Evolutionary conservation across 2,888 invertebrate genomes (phyloP), one percentile per base, ranked within the genome.

Genomic region (Willowsia nigromaculata): DNA sequence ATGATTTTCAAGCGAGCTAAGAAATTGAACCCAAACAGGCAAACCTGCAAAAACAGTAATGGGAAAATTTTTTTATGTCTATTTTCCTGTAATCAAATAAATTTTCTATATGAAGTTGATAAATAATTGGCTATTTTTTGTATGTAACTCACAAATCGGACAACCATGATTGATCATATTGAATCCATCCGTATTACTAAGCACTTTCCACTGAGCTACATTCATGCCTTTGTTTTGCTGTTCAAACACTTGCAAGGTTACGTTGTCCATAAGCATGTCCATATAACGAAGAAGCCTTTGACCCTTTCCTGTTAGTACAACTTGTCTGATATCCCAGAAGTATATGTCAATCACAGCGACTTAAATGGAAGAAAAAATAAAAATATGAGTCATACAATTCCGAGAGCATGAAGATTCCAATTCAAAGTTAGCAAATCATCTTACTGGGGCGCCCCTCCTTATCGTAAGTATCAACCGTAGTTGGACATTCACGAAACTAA

Each of bases 91-190:
- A 56, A 50, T 13, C 30, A 53, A 15, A 40, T 50, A 0, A 30
- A 53, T 30, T 30, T 7, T 9, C 15, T 25, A 30, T n/a, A n/a
- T n/a, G n/a, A n/a, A n/a, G n/a, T n/a, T n/a, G n/a, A n/a, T n/a
- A n/a, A n/a, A n/a, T n/a, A n/a, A n/a, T n/a, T n/a, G n/a, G n/a
- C n/a, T n/a, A 68, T n/a, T 50, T 65, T 37, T 37, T 47, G 11
- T 43, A 43, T 59, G 9, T 6, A 56, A 74, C 78, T 82, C 62
- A 88, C 88, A 88, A 43, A 88, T 30, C 0, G 88, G 74, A 62
- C 88, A 88, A 30, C 85, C 85, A 27, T 85, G 85, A 1, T 1
- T 59, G 5, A 59, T 22, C 53, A 85, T 18, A 59, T 56, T 76
- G 27, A 85, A 85, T 3, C 43, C 43, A 22, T 76, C 74, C 9